Evolutionary conservation across 2,113 vertebrate species (phyloP), one percentile per base, ranked within the genome.

Genomic region (Etia nguti): DNA sequence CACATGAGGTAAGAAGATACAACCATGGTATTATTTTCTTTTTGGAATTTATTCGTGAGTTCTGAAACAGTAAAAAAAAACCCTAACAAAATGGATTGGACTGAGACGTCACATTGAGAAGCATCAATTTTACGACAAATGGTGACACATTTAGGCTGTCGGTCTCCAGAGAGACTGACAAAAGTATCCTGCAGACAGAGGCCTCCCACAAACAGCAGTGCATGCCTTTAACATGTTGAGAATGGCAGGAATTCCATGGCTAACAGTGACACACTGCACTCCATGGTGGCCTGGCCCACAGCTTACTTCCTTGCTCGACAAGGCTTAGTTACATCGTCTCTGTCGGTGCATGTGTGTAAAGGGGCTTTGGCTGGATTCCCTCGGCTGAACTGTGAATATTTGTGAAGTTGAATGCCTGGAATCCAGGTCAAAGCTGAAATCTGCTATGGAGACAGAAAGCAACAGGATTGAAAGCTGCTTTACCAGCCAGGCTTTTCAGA

Each of bases 1-100:
- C 97, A 7, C 99, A 99, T 20, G 99, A 99, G 95, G 99, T 99
- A 95, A 91, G 90, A 86, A 46, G 48, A 52, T 31, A 38, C 34
- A 54, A 20, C 70, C 6, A 41, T 10, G 15, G 2, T 26, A n/a
- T 31, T 50, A 31, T 31, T 52, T 31, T 9, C 46, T 52, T 50
- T 50, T 48, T 31, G 26, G 48, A 20, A 31, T 52, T 31, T 10
- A 77, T 13, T 50, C 20, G 18, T 77, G 10, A 50, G 4, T 50
- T 0, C 24, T 77, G 43, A 77, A 77, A 77, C 26, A 12, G 16
- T 77, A 31, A 77, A 77, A 73, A 73, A 46, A 1, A 13, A 22
- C 31, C 36, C 2, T n/a, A 20, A n/a, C 8, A n/a, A 29, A 36
- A 43, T n/a, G 15, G 38, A 18, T 16, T n/a, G 15, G 12, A 85